Base-by-base conservation (phyloP, 2,113 vertebrate genomes). In the Electrona antarctica region DNA sequence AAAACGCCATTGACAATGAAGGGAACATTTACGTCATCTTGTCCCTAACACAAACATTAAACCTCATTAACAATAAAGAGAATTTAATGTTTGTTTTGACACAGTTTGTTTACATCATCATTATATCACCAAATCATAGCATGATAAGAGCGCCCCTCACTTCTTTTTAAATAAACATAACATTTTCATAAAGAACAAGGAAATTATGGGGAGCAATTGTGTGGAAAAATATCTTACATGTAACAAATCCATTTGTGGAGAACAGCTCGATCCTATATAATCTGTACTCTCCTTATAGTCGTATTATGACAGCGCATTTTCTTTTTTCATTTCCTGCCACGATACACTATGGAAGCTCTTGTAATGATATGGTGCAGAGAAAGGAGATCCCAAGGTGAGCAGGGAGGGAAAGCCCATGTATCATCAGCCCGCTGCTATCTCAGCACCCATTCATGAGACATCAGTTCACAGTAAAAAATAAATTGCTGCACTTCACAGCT, bases 401-500 rank as follows among this genome's bases (percentile, higher is more conserved):
- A 9, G 8, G 55, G 33, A 41, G 33, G 84, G 84, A 65, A 83
- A 78, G 70, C 68, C 88, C 67, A 63, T 84, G 78, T 85, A 85
- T 85, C 84, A 83, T 66, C 71, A 81, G 64, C 47, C n/a, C 45
- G 58, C 65, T 28, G 13, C 55, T 71, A 78, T 85, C 87, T 84
- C 71, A 74, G 58, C 77, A 65, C 59, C 76, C 74, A 59, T 86
- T 84, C 77, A 78, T 12, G 55, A 83, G 79, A 82, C 72, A 85
- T 79, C 75, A 67, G 65, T 56, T 68, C 67, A 62, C 49, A 67
- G 70, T 83, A 79, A 82, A 21, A 84, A 84, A 71, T 71, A 81
- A 86, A 91, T 84, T 79, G 78, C 83, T 83, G 83, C 73, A 80
- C 85, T 87, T 91, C 82, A 88, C 88, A 81, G 86, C 79, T 90